Evolutionary conservation across 1,140 invertebrate species (phyloP), one percentile per base, ranked within the genome.

Genomic region (Himalopsyche phryganea): DNA sequence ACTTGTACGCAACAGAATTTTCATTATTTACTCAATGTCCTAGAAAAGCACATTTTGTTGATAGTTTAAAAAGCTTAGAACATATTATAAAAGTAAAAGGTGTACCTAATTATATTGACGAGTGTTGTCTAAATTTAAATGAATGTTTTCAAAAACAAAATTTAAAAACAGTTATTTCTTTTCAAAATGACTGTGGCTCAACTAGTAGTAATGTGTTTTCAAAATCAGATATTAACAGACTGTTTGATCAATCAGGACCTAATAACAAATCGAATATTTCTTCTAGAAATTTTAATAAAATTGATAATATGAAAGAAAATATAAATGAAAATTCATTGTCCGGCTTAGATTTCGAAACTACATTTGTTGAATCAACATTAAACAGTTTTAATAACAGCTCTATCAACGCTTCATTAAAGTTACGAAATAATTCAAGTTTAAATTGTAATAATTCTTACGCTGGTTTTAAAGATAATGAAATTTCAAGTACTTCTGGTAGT

Each of bases 1-100:
- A 57, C 41, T 28, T 64, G 40, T 53, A 64, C 32, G 48, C 45
- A 7, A 52, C 61, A 6, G 61, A 64, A 44, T 40, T 57, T 10
- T 49, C 52, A 2, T 53, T 49, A 10, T 57, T 56, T 17, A 57
- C 61, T 11, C 48, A 47, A n/a, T 45, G 49, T 28, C 61, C 61
- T 5, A 60, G 44, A 47, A 53, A 56, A 42, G 3, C 10, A 36
- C 14, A 60, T 20, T 46, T 55, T 23, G 17, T 18, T 14, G 32
- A 20, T 7, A 18, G 42, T 42, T 14, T 63, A 15, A 46, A 41
- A 49, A 33, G 46, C 32, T 46, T 62, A n/a, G 19, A 58, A 50
- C 5, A 23, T 13, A 10, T 50, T 23, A 11, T 48, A 32, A 48
- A 50, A 41, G 5, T 17, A 3, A 15, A 19, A 18, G 32, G 50